Base-by-base conservation (phyloP, 1,140 invertebrate species). In the Antheraea pernyi region DNA sequence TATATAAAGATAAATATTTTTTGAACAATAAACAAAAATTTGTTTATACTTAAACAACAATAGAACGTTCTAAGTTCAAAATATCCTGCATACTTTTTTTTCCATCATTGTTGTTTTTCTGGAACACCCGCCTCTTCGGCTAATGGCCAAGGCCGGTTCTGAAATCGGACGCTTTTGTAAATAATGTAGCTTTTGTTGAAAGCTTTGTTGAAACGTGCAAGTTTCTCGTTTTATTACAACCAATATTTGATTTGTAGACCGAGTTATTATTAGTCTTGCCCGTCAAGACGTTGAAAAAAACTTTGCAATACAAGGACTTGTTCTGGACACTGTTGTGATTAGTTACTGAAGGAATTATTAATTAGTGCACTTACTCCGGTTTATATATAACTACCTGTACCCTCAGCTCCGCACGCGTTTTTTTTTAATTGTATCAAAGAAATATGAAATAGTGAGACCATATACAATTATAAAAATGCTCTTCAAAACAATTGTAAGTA, bases 241-340 rank as follows among this genome's bases (percentile, higher is more conserved):
- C 75, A 77, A 80, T 77, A 77, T 75, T 77, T 80, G 78, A 80
- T 80, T 80, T 80, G 77, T 80, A 53, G 78, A 68, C 67, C 36
- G 69, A 71, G 69, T 76, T 78, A 76, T n/a, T n/a, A n/a, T 76
- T 78, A 74, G 69, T 48, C 18, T 68, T 62, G 70, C 58, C 65
- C 53, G 59, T 48, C 70, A 36, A 22, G 60, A n/a, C 59, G 11
- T 11, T 53, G 62, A 30, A 72, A 75, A 72, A 74, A 77, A 74
- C 68, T 19, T 36, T 69, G 48, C 64, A 67, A 68, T 67, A 69
- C 64, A 65, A 53, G 59, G 30, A 65, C 39, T 70, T 67, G 19
- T 22, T 22, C 22, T 16, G 22, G n/a, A 30, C 22, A 61, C 13
- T 66, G 42, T 72, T 72, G 18, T 65, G 19, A 48, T 65, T 69